Percentiles rank a stretch among this genome's conserved stretches.
Evolutionary conservation across 2,797 vertebrate species (phyloP).

Genomic region (Diplodus puntazzo): DNA sequence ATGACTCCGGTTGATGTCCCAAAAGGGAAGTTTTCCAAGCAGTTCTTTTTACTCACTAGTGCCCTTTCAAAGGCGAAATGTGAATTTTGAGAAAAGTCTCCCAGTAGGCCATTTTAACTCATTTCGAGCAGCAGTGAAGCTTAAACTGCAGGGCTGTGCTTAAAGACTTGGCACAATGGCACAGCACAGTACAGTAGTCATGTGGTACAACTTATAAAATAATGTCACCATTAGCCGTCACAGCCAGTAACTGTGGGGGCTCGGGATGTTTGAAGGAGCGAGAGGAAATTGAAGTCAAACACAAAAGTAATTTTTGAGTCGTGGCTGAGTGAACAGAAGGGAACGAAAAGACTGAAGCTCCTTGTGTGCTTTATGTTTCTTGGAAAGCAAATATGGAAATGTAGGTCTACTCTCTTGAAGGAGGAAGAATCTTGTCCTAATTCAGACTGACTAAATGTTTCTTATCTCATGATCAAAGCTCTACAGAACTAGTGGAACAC

Average conservation of each 20-base stretch:
- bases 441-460: background rate
- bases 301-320: background rate
- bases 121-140: conserved; percentile 5
- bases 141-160: conserved; percentile 12
- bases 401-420: background rate
- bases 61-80: conserved; percentile 20
- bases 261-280: background rate
- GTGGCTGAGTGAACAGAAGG: background rate
- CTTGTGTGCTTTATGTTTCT: background rate
- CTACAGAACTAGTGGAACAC: background rate
- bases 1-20: conserved; percentile 18
- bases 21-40: conserved; percentile 24
- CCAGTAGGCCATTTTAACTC: background rate
- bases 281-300: background rate
- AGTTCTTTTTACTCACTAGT: conserved; percentile 3
- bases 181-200: background rate
- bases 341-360: background rate
- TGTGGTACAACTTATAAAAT: background rate
- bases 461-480: background rate
- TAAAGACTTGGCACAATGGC: background rate
- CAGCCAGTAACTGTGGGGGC: background rate
- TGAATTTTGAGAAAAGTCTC: conserved; percentile 29
- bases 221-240: background rate
- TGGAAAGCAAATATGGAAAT: background rate
- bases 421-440: background rate